These are phyloP conservation scores for Lepus europaeus DNA, from an alignment of 2,113 vertebrate genomes.

Conservation along the genomic window DNA sequence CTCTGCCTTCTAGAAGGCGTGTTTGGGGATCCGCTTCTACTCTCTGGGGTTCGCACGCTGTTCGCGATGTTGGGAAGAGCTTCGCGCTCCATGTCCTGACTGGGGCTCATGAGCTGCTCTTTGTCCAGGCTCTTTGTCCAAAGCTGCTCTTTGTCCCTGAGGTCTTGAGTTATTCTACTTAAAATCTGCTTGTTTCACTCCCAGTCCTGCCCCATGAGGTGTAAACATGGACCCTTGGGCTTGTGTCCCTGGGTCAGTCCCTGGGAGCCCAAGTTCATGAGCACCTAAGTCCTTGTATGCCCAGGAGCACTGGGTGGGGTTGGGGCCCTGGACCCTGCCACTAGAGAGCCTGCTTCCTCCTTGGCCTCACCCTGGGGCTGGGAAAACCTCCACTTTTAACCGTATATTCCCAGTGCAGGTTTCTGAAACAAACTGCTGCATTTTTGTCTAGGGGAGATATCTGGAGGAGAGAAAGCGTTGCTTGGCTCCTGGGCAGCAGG, in stretches of 20 bases:
- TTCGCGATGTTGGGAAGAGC: background rate
- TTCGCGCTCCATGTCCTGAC: background rate
- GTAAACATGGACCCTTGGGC: background rate
- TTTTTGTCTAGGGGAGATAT: background rate
- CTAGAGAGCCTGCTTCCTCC: background rate
- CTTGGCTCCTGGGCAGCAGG: background rate
- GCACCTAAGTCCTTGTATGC: background rate
- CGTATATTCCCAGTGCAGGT: background rate
- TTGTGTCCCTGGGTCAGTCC: background rate
- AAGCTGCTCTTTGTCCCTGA: background rate
- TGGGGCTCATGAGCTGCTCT: background rate
- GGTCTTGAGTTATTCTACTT: background rate
- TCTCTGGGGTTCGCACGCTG: background rate
- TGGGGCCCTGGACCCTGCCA: background rate
- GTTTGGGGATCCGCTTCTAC: background rate
- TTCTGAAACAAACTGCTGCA: constrained; percentile 16
- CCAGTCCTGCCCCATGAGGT: background rate
- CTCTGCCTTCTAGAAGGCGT: background rate
- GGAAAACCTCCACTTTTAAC: background rate
- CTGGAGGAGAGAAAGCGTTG: background rate
- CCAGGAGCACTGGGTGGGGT: background rate
- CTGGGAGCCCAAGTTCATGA: background rate
- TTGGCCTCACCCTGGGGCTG: background rate
- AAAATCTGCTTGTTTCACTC: background rate
- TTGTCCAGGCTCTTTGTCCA: background rate